A percentile compares a stretch with the other conserved stretches of the same genome.
phyloP scores from a whole-genome alignment of 2,797 vertebrate genomes.

The Iguana delicatissima region DNA sequence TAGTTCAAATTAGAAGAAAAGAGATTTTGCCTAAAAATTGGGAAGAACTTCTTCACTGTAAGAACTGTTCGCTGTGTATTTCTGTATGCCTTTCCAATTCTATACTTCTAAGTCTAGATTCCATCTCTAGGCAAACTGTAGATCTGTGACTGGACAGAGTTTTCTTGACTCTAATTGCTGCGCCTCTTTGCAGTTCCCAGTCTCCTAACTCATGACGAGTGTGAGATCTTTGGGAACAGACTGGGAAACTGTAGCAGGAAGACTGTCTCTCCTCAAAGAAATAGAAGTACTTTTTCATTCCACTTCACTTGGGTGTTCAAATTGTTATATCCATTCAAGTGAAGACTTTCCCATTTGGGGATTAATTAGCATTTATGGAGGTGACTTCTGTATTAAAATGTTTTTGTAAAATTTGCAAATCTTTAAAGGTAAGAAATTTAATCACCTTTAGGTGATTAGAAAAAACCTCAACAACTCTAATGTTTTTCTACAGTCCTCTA shows the following conservation, averaged over 20 bases:
- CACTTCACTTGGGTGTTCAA: no score
- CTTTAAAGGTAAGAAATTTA: background rate
- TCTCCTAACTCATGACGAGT: background rate
- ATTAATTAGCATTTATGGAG: background rate
- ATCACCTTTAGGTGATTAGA: background rate
- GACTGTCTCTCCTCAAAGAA: no score
- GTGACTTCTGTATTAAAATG: background rate
- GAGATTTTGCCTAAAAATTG: no score
- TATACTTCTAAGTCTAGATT: background rate
- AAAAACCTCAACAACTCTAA: background rate
- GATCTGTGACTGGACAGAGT: background rate
- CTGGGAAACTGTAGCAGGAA: background rate
- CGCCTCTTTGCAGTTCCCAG: background rate
- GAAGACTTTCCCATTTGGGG: background rate
- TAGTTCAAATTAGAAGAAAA: no score
- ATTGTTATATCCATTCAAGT: background rate
- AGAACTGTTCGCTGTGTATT: no score
- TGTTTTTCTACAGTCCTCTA: background rate
- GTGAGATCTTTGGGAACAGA: background rate
- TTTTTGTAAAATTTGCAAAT: background rate
- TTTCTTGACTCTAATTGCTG: background rate
- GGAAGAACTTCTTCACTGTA: no score
- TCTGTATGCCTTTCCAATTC: background rate
- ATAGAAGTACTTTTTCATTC: background rate
- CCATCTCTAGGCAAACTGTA: background rate